A percentile compares a stretch with the other conserved stretches of the same genome.
Evolutionary conservation across 2,888 invertebrate genomes (phyloP).

Genomic region (Eristalis arbustorum): DNA sequence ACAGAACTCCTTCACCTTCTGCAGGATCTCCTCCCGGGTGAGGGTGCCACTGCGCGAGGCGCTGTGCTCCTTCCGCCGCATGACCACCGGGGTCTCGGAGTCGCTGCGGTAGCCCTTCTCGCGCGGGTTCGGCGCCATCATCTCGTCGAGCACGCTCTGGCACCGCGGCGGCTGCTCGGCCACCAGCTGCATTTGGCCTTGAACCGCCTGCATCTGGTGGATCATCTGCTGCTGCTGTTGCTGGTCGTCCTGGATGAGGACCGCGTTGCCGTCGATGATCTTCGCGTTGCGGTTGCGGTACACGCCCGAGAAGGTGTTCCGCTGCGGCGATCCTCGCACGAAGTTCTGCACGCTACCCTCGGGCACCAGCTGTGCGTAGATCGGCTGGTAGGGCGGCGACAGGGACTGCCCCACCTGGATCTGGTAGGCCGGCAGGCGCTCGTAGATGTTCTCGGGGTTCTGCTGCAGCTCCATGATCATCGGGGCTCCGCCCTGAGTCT

Average conservation of each 20-base stretch:
- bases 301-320: slow-evolving; percentile 77
- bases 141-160: slow-evolving; percentile 78
- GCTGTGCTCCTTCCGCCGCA: slow-evolving; percentile 72
- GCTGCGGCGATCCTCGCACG: slow-evolving; percentile 76
- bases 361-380: slow-evolving; percentile 66
- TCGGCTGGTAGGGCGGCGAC: slow-evolving; percentile 55
- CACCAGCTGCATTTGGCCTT: not conserved
- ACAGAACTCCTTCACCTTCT: slow-evolving; percentile 79
- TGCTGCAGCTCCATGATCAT: slow-evolving; percentile 14
- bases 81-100: slow-evolving; percentile 74
- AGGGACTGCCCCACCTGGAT: slow-evolving; percentile 56
- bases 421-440: slow-evolving; percentile 73
- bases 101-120: slow-evolving; percentile 74
- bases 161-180: slow-evolving; percentile 73
- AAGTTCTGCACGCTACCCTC: slow-evolving; percentile 72
- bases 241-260: slow-evolving; percentile 57
- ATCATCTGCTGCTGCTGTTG: slow-evolving; percentile 7
- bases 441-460: slow-evolving; percentile 76
- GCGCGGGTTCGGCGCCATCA: slow-evolving; percentile 67
- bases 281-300: slow-evolving; percentile 75
- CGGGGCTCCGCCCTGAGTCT: slow-evolving; percentile 71
- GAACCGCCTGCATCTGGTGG: slow-evolving; percentile 12
- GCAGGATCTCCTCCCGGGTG: slow-evolving; percentile 78
- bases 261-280: slow-evolving; percentile 74
- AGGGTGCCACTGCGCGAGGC: slow-evolving; percentile 74